A percentile compares a stretch with the other conserved stretches of the same genome.
phyloP scores from a whole-genome alignment of 2,113 vertebrate genomes.

The Crotalus tigris region DNA sequence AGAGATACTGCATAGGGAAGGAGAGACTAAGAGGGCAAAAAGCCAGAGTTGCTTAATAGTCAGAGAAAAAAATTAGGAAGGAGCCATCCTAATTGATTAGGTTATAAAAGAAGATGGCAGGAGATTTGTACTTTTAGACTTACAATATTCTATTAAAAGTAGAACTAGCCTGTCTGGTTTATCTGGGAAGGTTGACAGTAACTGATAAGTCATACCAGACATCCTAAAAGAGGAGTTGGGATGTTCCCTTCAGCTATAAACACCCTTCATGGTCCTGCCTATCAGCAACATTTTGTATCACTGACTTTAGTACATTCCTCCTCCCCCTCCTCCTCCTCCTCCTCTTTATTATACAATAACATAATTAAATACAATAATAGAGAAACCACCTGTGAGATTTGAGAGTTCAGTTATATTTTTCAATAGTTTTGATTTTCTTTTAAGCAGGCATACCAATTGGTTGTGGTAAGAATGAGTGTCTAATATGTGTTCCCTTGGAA shows the following conservation, averaged over 20 bases:
- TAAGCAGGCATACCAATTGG: not conserved
- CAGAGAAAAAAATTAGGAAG: not conserved
- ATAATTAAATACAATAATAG: not conserved
- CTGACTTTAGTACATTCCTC: not conserved
- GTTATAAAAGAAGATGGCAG: not conserved
- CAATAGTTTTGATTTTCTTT: not conserved
- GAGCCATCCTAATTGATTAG: not conserved
- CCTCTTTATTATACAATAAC: not conserved
- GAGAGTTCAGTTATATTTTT: not conserved
- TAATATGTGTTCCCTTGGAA: not conserved
- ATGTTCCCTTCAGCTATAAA: not conserved
- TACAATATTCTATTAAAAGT: not conserved
- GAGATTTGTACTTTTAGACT: not conserved
- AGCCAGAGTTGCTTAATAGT: not conserved
- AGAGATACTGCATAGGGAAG: not conserved
- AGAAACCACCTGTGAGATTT: not conserved
- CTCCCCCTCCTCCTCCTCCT: not conserved
- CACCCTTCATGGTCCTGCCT: not conserved
- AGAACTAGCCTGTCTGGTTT: not conserved
- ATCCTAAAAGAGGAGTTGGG: not conserved
- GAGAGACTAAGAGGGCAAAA: not conserved
- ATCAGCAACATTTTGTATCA: not conserved
- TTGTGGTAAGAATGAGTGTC: not conserved
- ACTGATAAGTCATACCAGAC: not conserved
- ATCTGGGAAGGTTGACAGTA: not conserved